These are phyloP conservation scores for Myotis myotis DNA, from an alignment of 2,797 vertebrate species.

Conservation along the genomic window DNA sequence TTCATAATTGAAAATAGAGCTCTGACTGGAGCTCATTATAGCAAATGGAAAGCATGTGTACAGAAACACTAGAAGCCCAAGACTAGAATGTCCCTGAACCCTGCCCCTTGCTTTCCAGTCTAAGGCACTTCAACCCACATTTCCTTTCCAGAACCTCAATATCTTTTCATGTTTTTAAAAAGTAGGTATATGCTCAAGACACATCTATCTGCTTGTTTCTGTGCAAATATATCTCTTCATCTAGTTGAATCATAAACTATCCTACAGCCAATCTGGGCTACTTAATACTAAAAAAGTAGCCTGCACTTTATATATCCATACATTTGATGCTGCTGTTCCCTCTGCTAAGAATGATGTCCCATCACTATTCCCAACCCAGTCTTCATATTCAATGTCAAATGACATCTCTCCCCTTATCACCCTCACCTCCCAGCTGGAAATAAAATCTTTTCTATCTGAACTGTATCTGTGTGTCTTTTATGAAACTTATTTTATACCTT, in stretches of 20 bases:
- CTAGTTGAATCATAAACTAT: not conserved
- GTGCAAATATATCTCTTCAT: conserved; percentile 42
- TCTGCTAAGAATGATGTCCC: not conserved
- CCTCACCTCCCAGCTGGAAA: not conserved
- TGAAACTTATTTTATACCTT: not conserved
- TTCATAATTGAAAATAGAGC: conserved; percentile 40
- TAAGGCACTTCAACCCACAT: not conserved
- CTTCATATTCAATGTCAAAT: conserved; percentile 21
- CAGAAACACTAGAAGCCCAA: not conserved
- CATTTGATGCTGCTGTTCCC: not conserved
- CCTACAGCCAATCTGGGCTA: not conserved
- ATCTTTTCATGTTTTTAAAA: conserved; percentile 47
- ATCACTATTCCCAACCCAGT: not conserved
- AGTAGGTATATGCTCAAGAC: conserved; percentile 1
- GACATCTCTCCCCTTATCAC: not conserved
- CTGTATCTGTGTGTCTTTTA: not conserved
- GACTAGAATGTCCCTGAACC: not conserved
- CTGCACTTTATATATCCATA: conserved; percentile 1
- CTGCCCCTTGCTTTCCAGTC: not conserved
- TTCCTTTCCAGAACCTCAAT: conserved; percentile 34
- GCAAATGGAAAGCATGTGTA: conserved; percentile 20
- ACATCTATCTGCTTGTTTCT: conserved; percentile 53
- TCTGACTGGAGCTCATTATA: not conserved
- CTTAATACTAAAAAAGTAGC: conserved; percentile 29
- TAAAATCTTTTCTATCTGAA: not conserved